Conservation (phyloP, 2,113 vertebrate species). For the Spilogale gracilis region DNA sequence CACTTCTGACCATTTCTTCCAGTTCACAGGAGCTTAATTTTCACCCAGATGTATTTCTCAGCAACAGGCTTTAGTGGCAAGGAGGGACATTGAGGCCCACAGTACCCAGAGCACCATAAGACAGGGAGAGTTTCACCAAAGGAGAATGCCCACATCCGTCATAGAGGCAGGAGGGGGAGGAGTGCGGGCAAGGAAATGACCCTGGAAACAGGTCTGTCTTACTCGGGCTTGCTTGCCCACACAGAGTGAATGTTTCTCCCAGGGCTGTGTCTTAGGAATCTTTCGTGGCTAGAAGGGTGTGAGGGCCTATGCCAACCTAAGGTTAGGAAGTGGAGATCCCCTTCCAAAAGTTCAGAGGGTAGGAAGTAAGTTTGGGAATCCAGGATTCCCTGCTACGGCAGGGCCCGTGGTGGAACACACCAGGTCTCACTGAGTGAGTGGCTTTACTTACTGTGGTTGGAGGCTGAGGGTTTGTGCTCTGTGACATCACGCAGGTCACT, state of each 20-base stretch:
- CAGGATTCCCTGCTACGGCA: not conserved
- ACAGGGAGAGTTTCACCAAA: conserved; percentile 20
- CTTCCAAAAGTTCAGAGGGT: not conserved
- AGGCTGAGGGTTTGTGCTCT: conserved; percentile 73
- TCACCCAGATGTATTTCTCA: conserved; percentile 19
- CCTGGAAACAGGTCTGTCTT: not conserved
- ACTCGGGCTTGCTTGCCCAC: not conserved
- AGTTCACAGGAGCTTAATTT: not conserved
- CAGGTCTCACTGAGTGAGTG: not conserved
- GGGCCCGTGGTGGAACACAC: not conserved
- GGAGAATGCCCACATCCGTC: not conserved
- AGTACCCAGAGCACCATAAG: conserved; percentile 49
- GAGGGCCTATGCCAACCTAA: not conserved
- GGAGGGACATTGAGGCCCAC: not conserved
- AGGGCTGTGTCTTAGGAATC: not conserved
- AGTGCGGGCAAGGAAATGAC: not conserved
- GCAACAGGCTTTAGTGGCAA: not conserved
- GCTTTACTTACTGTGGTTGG: conserved; percentile 76
- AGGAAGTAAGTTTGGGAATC: not conserved
- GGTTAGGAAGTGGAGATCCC: not conserved
- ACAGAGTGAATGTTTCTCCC: not conserved
- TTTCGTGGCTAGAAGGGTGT: not conserved
- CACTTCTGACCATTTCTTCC: not conserved
- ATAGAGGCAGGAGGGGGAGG: conserved; percentile 20
- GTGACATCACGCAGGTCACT: conserved; percentile 37